These are phyloP conservation scores for Onychomys leucogaster DNA, from an alignment of 2,797 vertebrate species.

Conservation along the genomic window DNA sequence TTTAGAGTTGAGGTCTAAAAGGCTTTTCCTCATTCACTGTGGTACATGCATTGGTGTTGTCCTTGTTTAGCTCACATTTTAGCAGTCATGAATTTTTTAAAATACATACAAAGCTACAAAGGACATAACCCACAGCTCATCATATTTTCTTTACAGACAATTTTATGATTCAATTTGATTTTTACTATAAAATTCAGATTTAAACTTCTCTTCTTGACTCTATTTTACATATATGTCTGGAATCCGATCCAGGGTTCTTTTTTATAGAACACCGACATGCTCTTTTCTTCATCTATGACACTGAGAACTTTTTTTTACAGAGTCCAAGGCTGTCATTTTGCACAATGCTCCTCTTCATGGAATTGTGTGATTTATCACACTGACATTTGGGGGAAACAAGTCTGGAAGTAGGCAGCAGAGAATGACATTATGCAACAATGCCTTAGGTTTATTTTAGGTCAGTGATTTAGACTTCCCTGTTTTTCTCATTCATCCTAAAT, in stretches of 20 bases:
- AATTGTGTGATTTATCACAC: not conserved
- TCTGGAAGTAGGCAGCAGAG: not conserved
- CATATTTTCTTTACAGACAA: not conserved
- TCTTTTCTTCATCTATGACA: not conserved
- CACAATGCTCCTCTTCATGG: not conserved
- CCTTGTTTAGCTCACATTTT: not conserved
- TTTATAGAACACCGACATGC: not conserved
- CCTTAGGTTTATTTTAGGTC: not conserved
- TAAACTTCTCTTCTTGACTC: not conserved
- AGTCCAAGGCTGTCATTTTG: not conserved
- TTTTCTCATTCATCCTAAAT: conserved; percentile 63
- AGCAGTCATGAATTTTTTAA: not conserved
- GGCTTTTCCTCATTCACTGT: not conserved
- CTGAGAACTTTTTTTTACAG: not conserved
- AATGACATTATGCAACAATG: not conserved
- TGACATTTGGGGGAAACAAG: not conserved
- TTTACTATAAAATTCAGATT: not conserved
- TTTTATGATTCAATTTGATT: not conserved
- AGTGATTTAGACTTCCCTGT: not conserved
- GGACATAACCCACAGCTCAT: not conserved
- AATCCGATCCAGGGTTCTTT: not conserved
- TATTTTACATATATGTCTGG: not conserved
- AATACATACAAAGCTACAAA: not conserved
- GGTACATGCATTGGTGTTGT: not conserved
- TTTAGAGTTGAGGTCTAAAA: not conserved